Percentiles rank a stretch among this genome's conserved stretches.
Evolutionary conservation across 1,140 invertebrate species (phyloP).

Genomic region (Calycopis cecrops): DNA sequence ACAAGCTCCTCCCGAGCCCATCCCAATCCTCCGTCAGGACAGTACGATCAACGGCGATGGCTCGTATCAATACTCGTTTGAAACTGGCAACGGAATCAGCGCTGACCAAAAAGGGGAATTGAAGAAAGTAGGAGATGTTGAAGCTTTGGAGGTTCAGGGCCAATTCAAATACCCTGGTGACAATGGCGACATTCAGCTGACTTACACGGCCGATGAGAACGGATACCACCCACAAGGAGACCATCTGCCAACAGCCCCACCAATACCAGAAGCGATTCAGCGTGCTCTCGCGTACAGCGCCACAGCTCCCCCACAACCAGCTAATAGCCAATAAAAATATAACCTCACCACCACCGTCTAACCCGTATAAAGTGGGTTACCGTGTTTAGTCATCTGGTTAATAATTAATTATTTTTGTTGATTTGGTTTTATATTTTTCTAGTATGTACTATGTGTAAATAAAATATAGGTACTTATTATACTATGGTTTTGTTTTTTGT

Average conservation of each 20-base stretch:
- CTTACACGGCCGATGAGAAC: slow-evolving; percentile 86
- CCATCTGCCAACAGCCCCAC: slow-evolving; percentile 80
- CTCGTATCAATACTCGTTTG: slow-evolving; percentile 67
- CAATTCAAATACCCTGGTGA: slow-evolving; percentile 80
- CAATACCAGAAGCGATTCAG: slow-evolving; percentile 71
- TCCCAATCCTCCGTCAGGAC: slow-evolving; percentile 61
- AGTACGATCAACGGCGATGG: slow-evolving; percentile 64
- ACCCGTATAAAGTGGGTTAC: too few species aligned
- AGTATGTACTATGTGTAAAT: too few species aligned
- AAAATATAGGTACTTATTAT: too few species aligned
- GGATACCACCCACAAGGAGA: slow-evolving; percentile 80
- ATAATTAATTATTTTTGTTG: too few species aligned
- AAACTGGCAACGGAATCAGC: slow-evolving; percentile 84
- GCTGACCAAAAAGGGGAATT: slow-evolving; percentile 81
- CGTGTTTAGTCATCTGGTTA: too few species aligned
- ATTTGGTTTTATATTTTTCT: too few species aligned
- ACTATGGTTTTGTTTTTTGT: too few species aligned
- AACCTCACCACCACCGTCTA: too few species aligned
- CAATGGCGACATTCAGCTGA: slow-evolving; percentile 78
- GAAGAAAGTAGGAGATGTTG: slow-evolving; percentile 77
- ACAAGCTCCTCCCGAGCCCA: slow-evolving; percentile 48
- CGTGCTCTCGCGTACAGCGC: slow-evolving; percentile 71
- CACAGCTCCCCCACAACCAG: slow-evolving; percentile 50
- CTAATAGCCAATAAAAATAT: neutral
- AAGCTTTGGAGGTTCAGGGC: slow-evolving; percentile 77